These are phyloP conservation scores for Megathymus violae DNA, from an alignment of 1,140 invertebrate species.

Conservation along the genomic window DNA sequence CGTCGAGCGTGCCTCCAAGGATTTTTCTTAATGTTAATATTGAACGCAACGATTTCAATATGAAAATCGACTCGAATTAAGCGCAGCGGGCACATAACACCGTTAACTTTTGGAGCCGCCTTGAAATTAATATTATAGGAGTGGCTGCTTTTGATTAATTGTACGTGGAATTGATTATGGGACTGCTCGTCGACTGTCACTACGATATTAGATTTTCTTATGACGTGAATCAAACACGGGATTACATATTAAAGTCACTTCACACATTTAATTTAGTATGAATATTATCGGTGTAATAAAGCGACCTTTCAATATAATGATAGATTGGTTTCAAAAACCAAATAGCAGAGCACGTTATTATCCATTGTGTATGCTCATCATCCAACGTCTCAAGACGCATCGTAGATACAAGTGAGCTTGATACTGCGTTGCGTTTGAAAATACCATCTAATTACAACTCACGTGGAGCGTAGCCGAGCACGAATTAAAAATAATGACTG, in stretches of 20 bases:
- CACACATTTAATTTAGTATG: slow-evolving; percentile 27
- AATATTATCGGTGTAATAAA: slow-evolving; percentile 7
- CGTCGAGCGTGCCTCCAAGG: slow-evolving; percentile 54
- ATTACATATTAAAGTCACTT: slow-evolving; percentile 17
- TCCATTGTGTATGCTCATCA: slow-evolving; percentile 34
- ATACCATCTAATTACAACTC: slow-evolving; percentile 52
- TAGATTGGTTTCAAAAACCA: slow-evolving; percentile 13
- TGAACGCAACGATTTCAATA: slow-evolving; percentile 57
- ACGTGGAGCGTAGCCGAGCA: slow-evolving; percentile 55
- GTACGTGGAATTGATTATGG: slow-evolving; percentile 47
- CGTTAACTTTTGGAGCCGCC: slow-evolving; percentile 16
- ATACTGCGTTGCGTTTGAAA: slow-evolving; percentile 48
- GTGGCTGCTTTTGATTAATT: slow-evolving; percentile 50
- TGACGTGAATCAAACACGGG: slow-evolving; percentile 1
- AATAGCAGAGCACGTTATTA: slow-evolving; percentile 21
- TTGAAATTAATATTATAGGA: slow-evolving; percentile 52
- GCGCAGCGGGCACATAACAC: slow-evolving; percentile 40
- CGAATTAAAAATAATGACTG: slow-evolving; percentile 78
- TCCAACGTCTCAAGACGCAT: slow-evolving; percentile 15
- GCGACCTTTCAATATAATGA: slow-evolving; percentile 9
- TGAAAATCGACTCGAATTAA: slow-evolving; percentile 52
- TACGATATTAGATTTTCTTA: slow-evolving; percentile 31
- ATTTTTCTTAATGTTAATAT: slow-evolving; percentile 69
- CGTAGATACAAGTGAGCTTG: slow-evolving; percentile 38
- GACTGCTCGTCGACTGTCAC: slow-evolving; percentile 31